A percentile compares a stretch with the other conserved stretches of the same genome.
phyloP scores from a whole-genome alignment of 2,888 invertebrate species.

The Ectobius pallidus region DNA sequence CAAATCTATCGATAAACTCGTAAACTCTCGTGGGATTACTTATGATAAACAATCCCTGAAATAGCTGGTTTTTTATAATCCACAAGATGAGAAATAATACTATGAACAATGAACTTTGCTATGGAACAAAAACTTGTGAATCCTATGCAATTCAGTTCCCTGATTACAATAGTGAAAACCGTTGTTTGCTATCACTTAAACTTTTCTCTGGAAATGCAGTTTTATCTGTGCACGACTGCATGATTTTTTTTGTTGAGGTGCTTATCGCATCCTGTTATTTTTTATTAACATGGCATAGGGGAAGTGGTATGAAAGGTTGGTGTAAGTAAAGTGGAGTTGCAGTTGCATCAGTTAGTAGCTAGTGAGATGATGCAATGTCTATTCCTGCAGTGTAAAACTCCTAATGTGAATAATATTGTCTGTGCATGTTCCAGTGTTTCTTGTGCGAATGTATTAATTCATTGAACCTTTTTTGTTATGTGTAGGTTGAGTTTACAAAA shows the following conservation, averaged over 20 bases:
- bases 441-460: neutral
- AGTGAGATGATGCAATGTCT: neutral
- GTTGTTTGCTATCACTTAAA: neutral
- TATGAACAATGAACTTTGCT: neutral
- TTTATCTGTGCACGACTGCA: neutral
- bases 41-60: too few relatives aligned
- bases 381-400: neutral
- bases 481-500: neutral
- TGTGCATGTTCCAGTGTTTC: neutral
- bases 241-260: neutral
- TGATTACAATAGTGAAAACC: neutral
- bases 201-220: neutral
- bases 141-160: neutral
- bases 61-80: too few relatives aligned
- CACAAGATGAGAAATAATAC: too few relatives aligned
- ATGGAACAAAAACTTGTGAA: neutral
- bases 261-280: neutral
- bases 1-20: too few relatives aligned
- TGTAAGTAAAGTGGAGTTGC: neutral
- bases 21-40: too few relatives aligned
- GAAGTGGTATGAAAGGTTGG: neutral
- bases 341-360: neutral
- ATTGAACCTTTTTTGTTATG: neutral
- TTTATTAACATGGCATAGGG: neutral
- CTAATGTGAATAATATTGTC: neutral